Evolutionary conservation across 2,113 vertebrate species (phyloP).

Genomic region (Oceanodroma tethys): DNA sequence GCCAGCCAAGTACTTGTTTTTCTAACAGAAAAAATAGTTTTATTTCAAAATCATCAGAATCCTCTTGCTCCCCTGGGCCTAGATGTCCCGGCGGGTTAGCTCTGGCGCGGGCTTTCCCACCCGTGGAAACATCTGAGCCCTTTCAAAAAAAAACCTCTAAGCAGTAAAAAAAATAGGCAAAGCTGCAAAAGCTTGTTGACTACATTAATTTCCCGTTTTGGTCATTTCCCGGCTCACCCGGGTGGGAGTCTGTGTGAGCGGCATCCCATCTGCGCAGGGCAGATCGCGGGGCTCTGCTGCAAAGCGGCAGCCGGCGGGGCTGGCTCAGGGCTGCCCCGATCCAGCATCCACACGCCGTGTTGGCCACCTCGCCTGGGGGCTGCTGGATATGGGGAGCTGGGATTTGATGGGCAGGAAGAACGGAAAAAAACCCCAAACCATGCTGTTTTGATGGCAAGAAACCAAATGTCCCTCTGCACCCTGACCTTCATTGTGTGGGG

Average conservation of each 20-base stretch:
- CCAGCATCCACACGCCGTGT: rapidly evolving
- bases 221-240: not conserved
- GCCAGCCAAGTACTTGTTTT: not conserved
- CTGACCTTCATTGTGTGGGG: slow-evolving; percentile 62
- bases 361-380: not conserved
- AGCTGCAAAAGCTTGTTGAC: not conserved
- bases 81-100: rapidly evolving
- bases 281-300: not conserved
- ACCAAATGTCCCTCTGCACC: not conserved
- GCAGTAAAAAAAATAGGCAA: not conserved
- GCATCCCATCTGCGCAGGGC: not conserved
- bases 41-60: not conserved
- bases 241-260: not conserved
- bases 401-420: slow-evolving; percentile 11
- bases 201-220: not conserved
- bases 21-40: not conserved
- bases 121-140: not conserved
- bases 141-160: not conserved
- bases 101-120: not conserved
- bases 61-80: not conserved
- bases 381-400: not conserved
- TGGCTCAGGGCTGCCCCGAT: not conserved
- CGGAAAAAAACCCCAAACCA: not conserved
- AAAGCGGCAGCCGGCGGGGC: not conserved
- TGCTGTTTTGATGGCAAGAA: slow-evolving; percentile 34